These are phyloP conservation scores for Phoxinus phoxinus DNA, from an alignment of 2,113 vertebrate species.

Conservation along the genomic window DNA sequence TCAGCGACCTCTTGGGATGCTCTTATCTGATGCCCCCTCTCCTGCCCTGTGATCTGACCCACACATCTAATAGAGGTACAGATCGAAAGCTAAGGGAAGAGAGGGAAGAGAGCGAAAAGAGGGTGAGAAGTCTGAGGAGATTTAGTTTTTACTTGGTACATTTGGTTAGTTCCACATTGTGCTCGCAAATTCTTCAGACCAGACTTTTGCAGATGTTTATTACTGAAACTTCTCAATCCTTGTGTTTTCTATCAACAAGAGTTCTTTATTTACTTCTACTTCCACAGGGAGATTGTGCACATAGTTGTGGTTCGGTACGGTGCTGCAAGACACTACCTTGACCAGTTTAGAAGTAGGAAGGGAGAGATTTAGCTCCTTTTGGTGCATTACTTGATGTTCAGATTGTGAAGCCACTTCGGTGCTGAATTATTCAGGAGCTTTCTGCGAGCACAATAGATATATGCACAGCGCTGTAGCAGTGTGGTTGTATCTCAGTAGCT, in stretches of 20 bases:
- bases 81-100: slow-evolving; percentile 28
- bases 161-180: slow-evolving; percentile 10
- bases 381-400: background rate
- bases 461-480: background rate
- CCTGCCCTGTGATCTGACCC: slow-evolving; percentile 34
- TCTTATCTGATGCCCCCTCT: slow-evolving; percentile 38
- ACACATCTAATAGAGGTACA: slow-evolving; percentile 2
- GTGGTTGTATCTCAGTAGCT: background rate
- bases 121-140: background rate
- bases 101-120: slow-evolving; percentile 19
- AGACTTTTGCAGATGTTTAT: background rate
- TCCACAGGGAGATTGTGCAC: background rate
- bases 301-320: background rate
- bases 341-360: background rate
- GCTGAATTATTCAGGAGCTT: background rate
- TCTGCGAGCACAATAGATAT: background rate
- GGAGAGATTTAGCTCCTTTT: slow-evolving; percentile 16
- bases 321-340: background rate
- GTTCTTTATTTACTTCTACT: slow-evolving; percentile 13
- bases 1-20: slow-evolving; percentile 35
- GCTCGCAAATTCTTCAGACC: slow-evolving; percentile 3
- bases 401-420: background rate
- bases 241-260: slow-evolving; percentile 11
- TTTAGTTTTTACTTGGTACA: slow-evolving; percentile 28
- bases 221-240: background rate